Evolutionary conservation across 2,797 vertebrate species (phyloP).

Genomic region (Coilia nasus): DNA sequence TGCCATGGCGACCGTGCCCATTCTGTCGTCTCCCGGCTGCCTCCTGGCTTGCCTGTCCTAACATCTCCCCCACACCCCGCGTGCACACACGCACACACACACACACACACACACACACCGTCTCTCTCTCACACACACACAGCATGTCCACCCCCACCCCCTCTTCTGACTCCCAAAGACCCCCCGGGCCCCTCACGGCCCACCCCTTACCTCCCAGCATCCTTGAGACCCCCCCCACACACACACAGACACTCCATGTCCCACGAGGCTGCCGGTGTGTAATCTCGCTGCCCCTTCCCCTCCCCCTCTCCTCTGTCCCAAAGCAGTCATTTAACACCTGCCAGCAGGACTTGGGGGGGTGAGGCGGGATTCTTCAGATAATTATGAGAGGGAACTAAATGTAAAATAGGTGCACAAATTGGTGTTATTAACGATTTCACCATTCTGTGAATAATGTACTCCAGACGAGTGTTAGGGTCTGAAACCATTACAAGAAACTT

Average conservation of each 20-base stretch:
- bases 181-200: conserved; percentile 65
- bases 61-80: conserved; percentile 43
- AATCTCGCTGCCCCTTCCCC: conserved; percentile 55
- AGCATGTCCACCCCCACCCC: neutral
- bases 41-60: conserved; percentile 71
- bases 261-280: conserved; percentile 69
- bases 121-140: neutral
- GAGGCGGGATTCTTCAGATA: neutral
- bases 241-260: conserved; percentile 39
- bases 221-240: conserved; percentile 47
- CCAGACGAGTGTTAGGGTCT: neutral
- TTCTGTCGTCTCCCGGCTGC: conserved; percentile 77
- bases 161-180: conserved; percentile 59
- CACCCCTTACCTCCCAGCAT: conserved; percentile 59
- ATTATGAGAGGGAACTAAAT: conserved; percentile 44
- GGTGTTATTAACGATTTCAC: neutral
- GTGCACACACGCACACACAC: neutral
- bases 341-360: conserved; percentile 52
- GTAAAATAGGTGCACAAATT: conserved; percentile 52
- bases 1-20: conserved; percentile 80
- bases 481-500: neutral
- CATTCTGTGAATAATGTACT: neutral
- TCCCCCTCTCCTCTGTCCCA: conserved; percentile 46
- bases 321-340: conserved; percentile 66
- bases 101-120: conserved; percentile 19